These are phyloP conservation scores for Anguilla pacifica DNA, from an alignment of 2,797 vertebrate species.

Conservation along the genomic window DNA sequence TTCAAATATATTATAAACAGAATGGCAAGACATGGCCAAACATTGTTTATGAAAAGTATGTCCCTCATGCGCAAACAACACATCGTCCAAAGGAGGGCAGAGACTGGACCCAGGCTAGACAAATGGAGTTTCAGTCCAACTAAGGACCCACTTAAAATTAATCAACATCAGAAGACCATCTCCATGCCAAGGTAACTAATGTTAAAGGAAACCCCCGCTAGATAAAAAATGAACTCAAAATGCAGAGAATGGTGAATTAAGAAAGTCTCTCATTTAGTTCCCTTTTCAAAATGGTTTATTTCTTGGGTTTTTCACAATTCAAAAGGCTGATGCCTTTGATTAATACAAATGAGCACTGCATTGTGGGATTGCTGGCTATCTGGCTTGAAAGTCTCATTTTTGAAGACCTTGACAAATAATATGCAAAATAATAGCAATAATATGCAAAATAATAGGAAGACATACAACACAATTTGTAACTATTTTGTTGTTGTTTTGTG, in stretches of 20 bases:
- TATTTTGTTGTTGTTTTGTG: too few relatives aligned
- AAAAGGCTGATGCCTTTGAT: background rate
- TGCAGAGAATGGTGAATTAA: too few relatives aligned
- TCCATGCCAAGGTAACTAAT: constrained; percentile 93
- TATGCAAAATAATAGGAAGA: too few relatives aligned
- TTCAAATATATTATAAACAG: background rate
- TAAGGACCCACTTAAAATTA: background rate
- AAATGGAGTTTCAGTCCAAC: background rate
- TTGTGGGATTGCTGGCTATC: background rate
- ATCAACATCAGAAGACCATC: constrained; percentile 76
- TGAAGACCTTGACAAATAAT: background rate
- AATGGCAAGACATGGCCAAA: background rate
- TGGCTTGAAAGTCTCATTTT: background rate
- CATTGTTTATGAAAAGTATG: background rate
- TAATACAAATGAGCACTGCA: background rate
- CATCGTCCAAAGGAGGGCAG: constrained; percentile 8
- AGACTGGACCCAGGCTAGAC: background rate
- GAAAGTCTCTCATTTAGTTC: too few relatives aligned
- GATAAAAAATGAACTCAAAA: too few relatives aligned
- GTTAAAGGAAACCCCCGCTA: constrained; percentile 52
- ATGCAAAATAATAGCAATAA: too few relatives aligned
- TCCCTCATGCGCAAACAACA: constrained; percentile 17
- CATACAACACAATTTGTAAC: too few relatives aligned
- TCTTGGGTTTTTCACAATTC: background rate
- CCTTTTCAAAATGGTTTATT: background rate